These are phyloP conservation scores for Telmatherina bonti DNA, from an alignment of 2,797 vertebrate genomes.

Conservation along the genomic window DNA sequence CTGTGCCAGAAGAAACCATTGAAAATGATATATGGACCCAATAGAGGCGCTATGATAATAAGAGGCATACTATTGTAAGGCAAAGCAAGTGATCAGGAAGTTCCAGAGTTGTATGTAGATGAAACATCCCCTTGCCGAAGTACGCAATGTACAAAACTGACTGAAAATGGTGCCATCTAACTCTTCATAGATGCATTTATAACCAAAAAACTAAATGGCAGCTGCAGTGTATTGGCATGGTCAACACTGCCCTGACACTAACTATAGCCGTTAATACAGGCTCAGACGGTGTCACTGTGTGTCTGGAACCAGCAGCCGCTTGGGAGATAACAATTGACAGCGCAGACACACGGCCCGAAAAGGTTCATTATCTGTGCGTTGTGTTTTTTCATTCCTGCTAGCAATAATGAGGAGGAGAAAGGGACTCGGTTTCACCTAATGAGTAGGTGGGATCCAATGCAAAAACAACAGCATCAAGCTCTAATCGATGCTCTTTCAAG, in stretches of 20 bases:
- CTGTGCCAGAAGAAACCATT: constrained; percentile 68
- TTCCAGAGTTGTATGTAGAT: constrained; percentile 34
- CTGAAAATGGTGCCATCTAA: neutral
- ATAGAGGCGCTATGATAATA: constrained; percentile 70
- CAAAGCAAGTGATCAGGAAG: constrained; percentile 61
- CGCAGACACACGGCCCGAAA: constrained; percentile 34
- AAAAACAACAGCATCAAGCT: constrained; percentile 38
- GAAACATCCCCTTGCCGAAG: constrained; percentile 39
- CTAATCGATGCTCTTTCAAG: constrained; percentile 50
- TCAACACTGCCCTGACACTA: constrained; percentile 26
- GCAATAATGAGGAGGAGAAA: constrained; percentile 44
- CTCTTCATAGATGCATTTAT: constrained; percentile 8
- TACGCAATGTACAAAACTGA: constrained; percentile 18
- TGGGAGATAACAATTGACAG: constrained; percentile 60
- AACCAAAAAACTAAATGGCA: constrained; percentile 24
- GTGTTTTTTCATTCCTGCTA: constrained; percentile 33
- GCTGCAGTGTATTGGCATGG: neutral
- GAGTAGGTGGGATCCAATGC: constrained; percentile 40
- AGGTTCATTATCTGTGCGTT: constrained; percentile 61
- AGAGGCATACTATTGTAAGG: constrained; percentile 54
- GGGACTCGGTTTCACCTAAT: constrained; percentile 50
- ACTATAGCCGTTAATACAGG: constrained; percentile 57
- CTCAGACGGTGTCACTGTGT: constrained; percentile 60
- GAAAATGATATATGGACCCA: constrained; percentile 69
- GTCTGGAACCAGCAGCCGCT: constrained; percentile 65